Percentiles rank a stretch among this genome's conserved stretches.
Conservation (phyloP, 2,113 vertebrate species). For the Chiloscyllium plagiosum region DNA sequence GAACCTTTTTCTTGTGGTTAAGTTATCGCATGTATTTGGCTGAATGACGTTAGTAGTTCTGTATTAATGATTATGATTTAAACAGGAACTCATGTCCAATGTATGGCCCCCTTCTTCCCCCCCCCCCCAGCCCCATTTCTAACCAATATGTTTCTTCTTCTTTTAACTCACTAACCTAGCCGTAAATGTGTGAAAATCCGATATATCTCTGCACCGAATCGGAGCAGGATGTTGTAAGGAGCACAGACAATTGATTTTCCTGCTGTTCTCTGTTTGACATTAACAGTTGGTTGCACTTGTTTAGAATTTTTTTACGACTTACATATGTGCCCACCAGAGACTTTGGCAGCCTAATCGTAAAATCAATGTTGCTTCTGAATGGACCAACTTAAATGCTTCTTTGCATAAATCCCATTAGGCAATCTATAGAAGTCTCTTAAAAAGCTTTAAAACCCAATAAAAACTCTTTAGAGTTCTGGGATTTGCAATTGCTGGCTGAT, state of each 20-base stretch:
- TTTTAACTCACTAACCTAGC: background rate
- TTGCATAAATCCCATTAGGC: background rate
- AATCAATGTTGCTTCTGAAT: background rate
- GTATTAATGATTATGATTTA: conserved; percentile 15
- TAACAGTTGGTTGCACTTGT: background rate
- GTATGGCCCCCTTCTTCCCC: too few species aligned
- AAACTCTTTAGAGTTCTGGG: background rate
- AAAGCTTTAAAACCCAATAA: background rate
- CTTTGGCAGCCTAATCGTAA: background rate
- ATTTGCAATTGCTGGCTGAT: background rate
- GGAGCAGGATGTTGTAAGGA: background rate
- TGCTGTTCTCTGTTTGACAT: background rate
- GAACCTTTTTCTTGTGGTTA: conserved; percentile 73
- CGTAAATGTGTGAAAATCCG: background rate
- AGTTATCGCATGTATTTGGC: conserved; percentile 55
- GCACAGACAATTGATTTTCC: background rate
- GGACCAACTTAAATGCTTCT: background rate
- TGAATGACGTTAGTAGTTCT: conserved; percentile 48
- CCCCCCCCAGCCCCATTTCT: background rate
- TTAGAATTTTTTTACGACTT: background rate
- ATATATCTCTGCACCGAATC: background rate
- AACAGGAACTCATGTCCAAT: background rate
- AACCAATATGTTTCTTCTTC: background rate
- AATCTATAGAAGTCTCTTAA: background rate
- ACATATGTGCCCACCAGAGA: background rate